These are phyloP conservation scores for Phrynocephalus versicolor DNA, from an alignment of 2,113 vertebrate species.

Conservation along the genomic window DNA sequence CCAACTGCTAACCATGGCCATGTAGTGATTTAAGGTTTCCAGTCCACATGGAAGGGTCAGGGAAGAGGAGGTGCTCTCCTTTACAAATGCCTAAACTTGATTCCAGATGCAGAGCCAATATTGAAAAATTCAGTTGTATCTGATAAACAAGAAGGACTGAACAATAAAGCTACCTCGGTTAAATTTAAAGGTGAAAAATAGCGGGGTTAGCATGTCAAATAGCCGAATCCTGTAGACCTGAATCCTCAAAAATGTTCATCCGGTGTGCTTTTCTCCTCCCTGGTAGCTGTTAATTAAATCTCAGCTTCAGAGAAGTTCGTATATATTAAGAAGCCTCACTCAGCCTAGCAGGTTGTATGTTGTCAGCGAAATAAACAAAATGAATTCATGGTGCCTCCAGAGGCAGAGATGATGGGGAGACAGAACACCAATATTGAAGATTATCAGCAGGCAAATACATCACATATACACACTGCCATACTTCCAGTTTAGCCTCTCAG, in stretches of 20 bases:
- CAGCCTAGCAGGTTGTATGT: constrained; percentile 12
- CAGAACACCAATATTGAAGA: not conserved
- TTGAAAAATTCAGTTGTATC: not conserved
- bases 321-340: not conserved
- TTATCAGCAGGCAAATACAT: not conserved
- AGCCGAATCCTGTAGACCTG: constrained; percentile 56
- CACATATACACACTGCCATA: too few relatives aligned
- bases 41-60: not conserved
- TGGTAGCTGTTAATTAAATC: constrained; percentile 59
- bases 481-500: not conserved
- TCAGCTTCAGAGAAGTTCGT: constrained; percentile 25
- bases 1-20: not conserved
- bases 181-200: constrained; percentile 44
- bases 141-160: constrained; percentile 12
- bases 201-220: constrained; percentile 61
- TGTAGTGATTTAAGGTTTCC: not conserved
- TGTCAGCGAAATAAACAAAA: constrained; percentile 6
- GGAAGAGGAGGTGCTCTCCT: not conserved
- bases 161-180: constrained; percentile 40
- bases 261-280: constrained; percentile 26
- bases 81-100: too few relatives aligned
- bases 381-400: not conserved
- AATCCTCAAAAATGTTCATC: constrained; percentile 45
- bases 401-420: not conserved
- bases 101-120: not conserved